Evolutionary conservation across 2,113 vertebrate genomes (phyloP).

Genomic region (Rynchops niger): DNA sequence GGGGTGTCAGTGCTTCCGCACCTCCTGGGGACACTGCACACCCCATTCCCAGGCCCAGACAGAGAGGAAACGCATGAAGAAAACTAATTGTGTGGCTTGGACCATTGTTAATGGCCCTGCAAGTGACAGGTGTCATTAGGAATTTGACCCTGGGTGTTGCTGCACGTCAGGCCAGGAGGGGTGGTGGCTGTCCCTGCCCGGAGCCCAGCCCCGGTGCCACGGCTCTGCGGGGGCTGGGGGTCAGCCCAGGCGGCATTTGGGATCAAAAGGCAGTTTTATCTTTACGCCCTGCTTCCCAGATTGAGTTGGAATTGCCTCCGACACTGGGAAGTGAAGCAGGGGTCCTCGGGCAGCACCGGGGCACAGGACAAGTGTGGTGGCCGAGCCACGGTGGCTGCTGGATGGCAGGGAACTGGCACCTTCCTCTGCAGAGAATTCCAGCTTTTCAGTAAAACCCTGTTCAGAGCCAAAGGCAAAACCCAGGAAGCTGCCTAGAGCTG

Average conservation of each 20-base stretch:
- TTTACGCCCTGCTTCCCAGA: not conserved
- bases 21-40: not conserved
- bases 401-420: not conserved
- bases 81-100: not conserved
- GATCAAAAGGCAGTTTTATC: not conserved
- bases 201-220: not conserved
- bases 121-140: not conserved
- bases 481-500: not conserved
- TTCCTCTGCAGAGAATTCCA: not conserved
- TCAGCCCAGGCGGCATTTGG: not conserved
- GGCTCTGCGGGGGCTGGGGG: not conserved
- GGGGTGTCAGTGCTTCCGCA: not conserved
- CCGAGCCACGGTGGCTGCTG: fast-evolving
- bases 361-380: fast-evolving
- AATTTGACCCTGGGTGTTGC: slow-evolving; percentile 23
- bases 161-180: fast-evolving
- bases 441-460: not conserved
- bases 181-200: not conserved
- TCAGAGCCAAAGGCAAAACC: not conserved
- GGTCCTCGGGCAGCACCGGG: fast-evolving
- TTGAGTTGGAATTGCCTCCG: not conserved
- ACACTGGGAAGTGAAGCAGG: fast-evolving
- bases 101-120: not conserved
- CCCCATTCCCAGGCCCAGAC: not conserved
- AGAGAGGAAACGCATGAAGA: not conserved